phyloP scores from a whole-genome alignment of 64 coral and sea anemone species.

The Montipora foliosa region DNA sequence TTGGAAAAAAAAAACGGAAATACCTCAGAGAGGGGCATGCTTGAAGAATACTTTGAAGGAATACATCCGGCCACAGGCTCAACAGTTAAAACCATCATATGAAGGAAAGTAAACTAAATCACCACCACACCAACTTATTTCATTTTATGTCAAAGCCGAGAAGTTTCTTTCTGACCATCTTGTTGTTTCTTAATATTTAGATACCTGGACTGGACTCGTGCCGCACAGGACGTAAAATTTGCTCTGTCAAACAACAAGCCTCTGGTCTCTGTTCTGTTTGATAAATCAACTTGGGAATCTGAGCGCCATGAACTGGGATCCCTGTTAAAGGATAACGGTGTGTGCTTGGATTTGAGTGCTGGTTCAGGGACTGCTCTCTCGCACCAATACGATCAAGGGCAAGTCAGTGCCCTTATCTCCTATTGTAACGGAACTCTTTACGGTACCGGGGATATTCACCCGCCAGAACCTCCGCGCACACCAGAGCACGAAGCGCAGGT shows the following conservation, averaged over 20 bases:
- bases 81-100: too few species aligned
- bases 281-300: conserved; percentile 54
- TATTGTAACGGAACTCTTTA: conserved; percentile 81
- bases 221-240: conserved; percentile 52
- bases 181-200: not conserved
- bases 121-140: too few species aligned
- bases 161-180: not conserved
- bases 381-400: conserved; percentile 87
- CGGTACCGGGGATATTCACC: conserved; percentile 93
- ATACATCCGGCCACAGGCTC: too few species aligned
- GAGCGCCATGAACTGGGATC: conserved; percentile 49
- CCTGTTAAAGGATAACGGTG: conserved; percentile 34
- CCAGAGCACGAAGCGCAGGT: conserved; percentile 78
- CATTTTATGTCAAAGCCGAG: too few species aligned
- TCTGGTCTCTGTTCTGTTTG: conserved; percentile 63
- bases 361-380: conserved; percentile 89
- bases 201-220: conserved; percentile 68
- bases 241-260: conserved; percentile 64
- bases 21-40: too few species aligned
- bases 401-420: conserved; percentile 66
- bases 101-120: too few species aligned
- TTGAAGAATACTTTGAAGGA: too few species aligned
- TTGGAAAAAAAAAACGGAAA: too few species aligned
- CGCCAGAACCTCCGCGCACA: conserved; percentile 83
- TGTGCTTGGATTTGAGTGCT: conserved; percentile 77